phyloP scores from a whole-genome alignment of 2,888 invertebrate species.

The Anthophora plumipes region DNA sequence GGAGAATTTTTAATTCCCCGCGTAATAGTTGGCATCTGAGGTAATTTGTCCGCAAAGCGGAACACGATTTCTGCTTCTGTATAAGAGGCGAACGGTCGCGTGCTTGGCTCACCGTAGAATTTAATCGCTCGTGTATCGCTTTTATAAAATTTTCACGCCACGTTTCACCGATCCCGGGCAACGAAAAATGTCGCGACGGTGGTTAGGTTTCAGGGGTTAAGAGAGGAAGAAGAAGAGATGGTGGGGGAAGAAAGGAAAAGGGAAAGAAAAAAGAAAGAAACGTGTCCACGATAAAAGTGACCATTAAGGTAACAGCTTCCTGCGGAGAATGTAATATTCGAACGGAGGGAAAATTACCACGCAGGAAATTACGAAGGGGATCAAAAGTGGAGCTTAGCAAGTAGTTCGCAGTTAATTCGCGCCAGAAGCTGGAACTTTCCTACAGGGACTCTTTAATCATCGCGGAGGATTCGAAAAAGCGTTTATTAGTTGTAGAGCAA shows the following conservation, averaged over 20 bases:
- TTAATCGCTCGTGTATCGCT: slow-evolving; percentile 24
- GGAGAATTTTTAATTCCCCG: no score
- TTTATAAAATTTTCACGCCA: slow-evolving; percentile 16
- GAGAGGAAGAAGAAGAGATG: neutral
- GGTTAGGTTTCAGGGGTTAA: neutral
- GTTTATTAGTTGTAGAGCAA: slow-evolving; percentile 4
- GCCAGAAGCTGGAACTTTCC: slow-evolving; percentile 31
- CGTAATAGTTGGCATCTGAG: neutral
- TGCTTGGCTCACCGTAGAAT: neutral
- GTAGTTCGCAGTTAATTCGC: slow-evolving; percentile 54
- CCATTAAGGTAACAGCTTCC: slow-evolving; percentile 52
- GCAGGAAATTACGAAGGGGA: slow-evolving; percentile 45
- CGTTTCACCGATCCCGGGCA: neutral
- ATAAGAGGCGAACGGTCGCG: neutral
- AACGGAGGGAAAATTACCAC: slow-evolving; percentile 40
- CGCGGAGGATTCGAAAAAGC: slow-evolving; percentile 19
- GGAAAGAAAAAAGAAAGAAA: neutral
- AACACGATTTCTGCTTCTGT: neutral
- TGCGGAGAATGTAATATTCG: slow-evolving; percentile 30
- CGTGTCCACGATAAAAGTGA: slow-evolving; percentile 37
- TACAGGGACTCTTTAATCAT: slow-evolving; percentile 43
- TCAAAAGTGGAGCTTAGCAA: slow-evolving; percentile 53
- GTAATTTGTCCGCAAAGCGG: slow-evolving; percentile 21
- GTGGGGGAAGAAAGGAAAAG: neutral
- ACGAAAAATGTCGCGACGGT: slow-evolving; percentile 27